phyloP scores from a whole-genome alignment of 2,113 vertebrate genomes.

The Monarcha castaneiventris region DNA sequence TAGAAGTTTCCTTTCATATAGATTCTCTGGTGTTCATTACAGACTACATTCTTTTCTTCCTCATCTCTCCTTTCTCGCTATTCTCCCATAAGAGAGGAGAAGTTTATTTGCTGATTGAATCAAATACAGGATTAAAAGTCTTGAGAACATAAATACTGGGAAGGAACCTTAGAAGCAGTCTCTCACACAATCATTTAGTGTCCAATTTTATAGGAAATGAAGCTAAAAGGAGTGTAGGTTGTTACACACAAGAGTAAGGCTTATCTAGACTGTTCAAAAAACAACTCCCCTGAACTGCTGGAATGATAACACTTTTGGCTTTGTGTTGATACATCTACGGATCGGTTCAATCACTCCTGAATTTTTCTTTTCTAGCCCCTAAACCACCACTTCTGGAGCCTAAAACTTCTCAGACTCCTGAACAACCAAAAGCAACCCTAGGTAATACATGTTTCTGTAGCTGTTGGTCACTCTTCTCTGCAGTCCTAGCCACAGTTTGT shows the following conservation, averaged over 20 bases:
- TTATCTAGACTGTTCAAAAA: background rate
- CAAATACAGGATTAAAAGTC: background rate
- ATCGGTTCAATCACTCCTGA: background rate
- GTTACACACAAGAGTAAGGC: background rate
- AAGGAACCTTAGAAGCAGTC: background rate
- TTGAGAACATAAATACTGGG: background rate
- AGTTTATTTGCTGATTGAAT: background rate
- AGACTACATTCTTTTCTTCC: background rate
- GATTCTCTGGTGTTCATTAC: background rate
- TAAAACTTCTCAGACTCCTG: slow-evolving; percentile 37
- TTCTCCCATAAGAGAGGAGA: background rate
- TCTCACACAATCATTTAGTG: too few species aligned
- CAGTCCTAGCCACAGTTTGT: background rate
- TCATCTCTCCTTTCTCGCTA: background rate
- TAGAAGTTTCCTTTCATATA: background rate
- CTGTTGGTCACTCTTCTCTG: background rate
- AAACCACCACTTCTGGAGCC: slow-evolving; percentile 32
- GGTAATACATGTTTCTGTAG: slow-evolving; percentile 15
- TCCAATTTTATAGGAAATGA: background rate
- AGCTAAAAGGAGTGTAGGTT: background rate
- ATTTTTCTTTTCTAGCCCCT: slow-evolving; percentile 55
- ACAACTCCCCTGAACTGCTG: background rate
- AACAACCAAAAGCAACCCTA: slow-evolving; percentile 38
- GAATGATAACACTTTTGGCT: background rate
- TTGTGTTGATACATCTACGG: background rate